These are phyloP conservation scores for Chromoteleia sp. DNA, from an alignment of 2,888 invertebrate species.

Conservation along the genomic window DNA sequence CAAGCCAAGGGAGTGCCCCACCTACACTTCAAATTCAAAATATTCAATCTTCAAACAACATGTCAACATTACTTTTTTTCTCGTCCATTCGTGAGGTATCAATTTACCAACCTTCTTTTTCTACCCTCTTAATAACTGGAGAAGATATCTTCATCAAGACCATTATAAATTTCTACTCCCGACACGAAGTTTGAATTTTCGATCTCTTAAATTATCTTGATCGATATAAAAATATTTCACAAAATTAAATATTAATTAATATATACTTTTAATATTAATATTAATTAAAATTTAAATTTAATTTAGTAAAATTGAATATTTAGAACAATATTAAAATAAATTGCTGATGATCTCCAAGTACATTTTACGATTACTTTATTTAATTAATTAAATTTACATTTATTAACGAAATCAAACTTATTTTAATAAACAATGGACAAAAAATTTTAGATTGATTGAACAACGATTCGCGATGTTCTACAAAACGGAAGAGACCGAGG, in stretches of 20 bases:
- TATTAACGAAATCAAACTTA: too few relatives aligned
- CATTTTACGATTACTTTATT: too few relatives aligned
- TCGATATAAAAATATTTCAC: too few relatives aligned
- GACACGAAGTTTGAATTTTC: too few relatives aligned
- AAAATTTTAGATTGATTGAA: conserved; percentile 8
- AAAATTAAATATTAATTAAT: too few relatives aligned
- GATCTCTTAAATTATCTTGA: too few relatives aligned
- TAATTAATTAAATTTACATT: too few relatives aligned
- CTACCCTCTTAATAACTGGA: conserved; percentile 21
- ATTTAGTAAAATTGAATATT: too few relatives aligned
- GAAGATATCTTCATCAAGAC: conserved; percentile 13
- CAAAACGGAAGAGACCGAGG: conserved; percentile 32
- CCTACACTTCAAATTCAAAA: conserved; percentile 57
- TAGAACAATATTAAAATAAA: too few relatives aligned
- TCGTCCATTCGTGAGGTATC: conserved; percentile 34
- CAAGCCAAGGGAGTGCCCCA: conserved; percentile 59
- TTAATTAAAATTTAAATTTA: too few relatives aligned
- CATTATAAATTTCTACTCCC: conserved; percentile 3
- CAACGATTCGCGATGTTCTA: conserved; percentile 12
- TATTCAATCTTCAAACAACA: conserved; percentile 64
- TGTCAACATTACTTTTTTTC: conserved; percentile 57
- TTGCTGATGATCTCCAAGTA: too few relatives aligned
- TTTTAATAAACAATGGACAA: background rate
- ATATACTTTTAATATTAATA: too few relatives aligned
- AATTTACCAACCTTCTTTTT: conserved; percentile 49